Conservation (phyloP, 2,888 invertebrate genomes). For the Oscheius sp. region DNA sequence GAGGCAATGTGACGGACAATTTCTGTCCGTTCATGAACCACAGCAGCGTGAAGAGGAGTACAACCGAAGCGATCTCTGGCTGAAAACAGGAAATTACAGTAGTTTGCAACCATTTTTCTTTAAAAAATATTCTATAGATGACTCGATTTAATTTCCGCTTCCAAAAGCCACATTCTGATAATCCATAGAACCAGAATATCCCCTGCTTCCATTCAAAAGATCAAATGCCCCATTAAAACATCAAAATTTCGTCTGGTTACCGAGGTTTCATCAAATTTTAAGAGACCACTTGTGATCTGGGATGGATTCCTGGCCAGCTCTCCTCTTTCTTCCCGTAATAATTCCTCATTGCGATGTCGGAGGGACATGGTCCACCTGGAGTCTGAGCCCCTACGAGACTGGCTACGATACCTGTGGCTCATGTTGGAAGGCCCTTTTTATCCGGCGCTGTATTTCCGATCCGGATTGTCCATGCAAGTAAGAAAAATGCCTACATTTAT, state of each 20-base stretch:
- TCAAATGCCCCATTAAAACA: too few species aligned
- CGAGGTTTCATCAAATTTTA: too few species aligned
- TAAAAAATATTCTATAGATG: too few species aligned
- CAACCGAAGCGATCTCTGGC: conserved; percentile 62
- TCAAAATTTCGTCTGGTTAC: too few species aligned
- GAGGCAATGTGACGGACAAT: conserved; percentile 81
- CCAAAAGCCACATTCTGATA: too few species aligned
- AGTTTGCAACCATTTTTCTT: background rate
- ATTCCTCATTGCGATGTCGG: background rate
- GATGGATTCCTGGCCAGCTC: too few species aligned
- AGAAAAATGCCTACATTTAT: background rate
- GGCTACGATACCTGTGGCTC: background rate
- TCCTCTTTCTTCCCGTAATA: background rate
- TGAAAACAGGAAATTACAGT: conserved; percentile 18
- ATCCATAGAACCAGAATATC: too few species aligned
- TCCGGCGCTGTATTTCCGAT: background rate
- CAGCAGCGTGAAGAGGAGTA: conserved; percentile 85
- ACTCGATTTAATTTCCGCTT: too few species aligned
- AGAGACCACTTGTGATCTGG: too few species aligned
- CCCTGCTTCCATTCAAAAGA: too few species aligned
- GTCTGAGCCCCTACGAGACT: background rate
- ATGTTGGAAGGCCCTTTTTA: background rate
- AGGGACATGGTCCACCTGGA: background rate
- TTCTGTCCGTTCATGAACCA: conserved; percentile 82
- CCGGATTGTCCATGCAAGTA: background rate